These are phyloP conservation scores for Zaprionus davidi DNA, from an alignment of 1,140 invertebrate species.

Conservation along the genomic window DNA sequence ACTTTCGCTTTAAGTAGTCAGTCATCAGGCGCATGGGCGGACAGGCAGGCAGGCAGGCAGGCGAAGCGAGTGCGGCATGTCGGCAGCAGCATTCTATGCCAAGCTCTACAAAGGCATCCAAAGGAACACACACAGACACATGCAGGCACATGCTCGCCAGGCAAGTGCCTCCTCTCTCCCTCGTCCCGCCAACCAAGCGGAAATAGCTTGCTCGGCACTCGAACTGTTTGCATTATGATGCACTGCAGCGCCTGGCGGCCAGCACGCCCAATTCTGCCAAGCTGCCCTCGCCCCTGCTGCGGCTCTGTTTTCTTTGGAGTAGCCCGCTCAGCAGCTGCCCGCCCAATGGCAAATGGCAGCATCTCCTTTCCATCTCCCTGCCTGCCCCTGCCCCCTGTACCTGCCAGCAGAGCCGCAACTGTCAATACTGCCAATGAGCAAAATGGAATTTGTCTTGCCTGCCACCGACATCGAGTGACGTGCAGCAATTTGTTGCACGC, in stretches of 20 bases:
- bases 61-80: slow-evolving; percentile 22
- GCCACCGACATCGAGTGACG: slow-evolving; percentile 63
- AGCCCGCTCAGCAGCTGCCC: slow-evolving; percentile 64
- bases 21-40: slow-evolving; percentile 30
- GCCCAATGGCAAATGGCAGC: slow-evolving; percentile 32
- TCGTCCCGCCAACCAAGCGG: slow-evolving; percentile 32
- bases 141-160: slow-evolving; percentile 7
- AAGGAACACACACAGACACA: slow-evolving; percentile 61
- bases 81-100: slow-evolving; percentile 54
- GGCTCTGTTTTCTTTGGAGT: slow-evolving; percentile 42
- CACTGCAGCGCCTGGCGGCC: slow-evolving; percentile 47
- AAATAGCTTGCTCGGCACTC: slow-evolving; percentile 71
- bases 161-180: slow-evolving; percentile 47
- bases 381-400: background rate
- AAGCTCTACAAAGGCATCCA: slow-evolving; percentile 62
- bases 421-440: slow-evolving; percentile 77
- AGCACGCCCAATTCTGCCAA: background rate
- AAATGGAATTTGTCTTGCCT: slow-evolving; percentile 81
- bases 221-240: slow-evolving; percentile 79
- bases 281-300: background rate
- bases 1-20: slow-evolving; percentile 79
- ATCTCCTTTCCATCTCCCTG: background rate
- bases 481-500: slow-evolving; percentile 64
- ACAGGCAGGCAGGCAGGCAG: slow-evolving; percentile 6
- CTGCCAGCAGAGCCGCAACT: slow-evolving; percentile 40